phyloP scores from a whole-genome alignment of 1,140 invertebrate species.

The Thaumetopoea pityocampa region DNA sequence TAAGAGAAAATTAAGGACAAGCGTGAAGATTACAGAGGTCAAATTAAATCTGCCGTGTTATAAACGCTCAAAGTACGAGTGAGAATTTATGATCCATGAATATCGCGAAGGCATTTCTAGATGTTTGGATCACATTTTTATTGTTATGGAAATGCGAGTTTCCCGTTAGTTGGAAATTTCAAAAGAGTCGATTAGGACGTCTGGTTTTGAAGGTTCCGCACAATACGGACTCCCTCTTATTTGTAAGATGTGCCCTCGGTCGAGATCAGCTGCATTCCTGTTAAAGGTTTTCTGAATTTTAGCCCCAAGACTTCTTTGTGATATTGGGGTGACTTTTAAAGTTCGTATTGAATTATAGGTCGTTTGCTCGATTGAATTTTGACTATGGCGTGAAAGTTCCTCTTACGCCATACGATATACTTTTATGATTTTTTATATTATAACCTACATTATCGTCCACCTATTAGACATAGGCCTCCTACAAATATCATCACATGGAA shows the following conservation, averaged over 20 bases:
- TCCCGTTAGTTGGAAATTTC: constrained; percentile 72
- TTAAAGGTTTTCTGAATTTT: constrained; percentile 41
- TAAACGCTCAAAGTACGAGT: constrained; percentile 50
- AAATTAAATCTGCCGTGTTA: constrained; percentile 51
- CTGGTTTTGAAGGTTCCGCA: constrained; percentile 69
- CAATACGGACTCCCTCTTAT: constrained; percentile 55
- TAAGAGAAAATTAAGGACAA: constrained; percentile 14
- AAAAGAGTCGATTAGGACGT: constrained; percentile 73
- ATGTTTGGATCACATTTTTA: constrained; percentile 74
- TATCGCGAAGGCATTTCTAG: constrained; percentile 73
- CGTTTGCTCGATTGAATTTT: constrained; percentile 48
- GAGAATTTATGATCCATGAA: constrained; percentile 74
- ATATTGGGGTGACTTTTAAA: constrained; percentile 50
- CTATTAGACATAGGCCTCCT: too few species aligned
- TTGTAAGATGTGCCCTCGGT: constrained; percentile 53
- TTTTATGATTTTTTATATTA: too few species aligned
- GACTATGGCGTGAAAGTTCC: constrained; percentile 39
- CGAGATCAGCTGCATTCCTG: constrained; percentile 32
- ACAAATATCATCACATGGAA: too few species aligned
- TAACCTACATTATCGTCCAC: too few species aligned
- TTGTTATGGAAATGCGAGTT: constrained; percentile 75
- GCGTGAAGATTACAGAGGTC: constrained; percentile 32
- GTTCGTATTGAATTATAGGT: constrained; percentile 65
- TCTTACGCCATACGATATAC: neutral
- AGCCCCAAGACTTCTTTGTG: constrained; percentile 42